A percentile compares a stretch with the other conserved stretches of the same genome.
phyloP scores from a whole-genome alignment of 1,140 invertebrate species.

The Dermatophagoides farinae region DNA sequence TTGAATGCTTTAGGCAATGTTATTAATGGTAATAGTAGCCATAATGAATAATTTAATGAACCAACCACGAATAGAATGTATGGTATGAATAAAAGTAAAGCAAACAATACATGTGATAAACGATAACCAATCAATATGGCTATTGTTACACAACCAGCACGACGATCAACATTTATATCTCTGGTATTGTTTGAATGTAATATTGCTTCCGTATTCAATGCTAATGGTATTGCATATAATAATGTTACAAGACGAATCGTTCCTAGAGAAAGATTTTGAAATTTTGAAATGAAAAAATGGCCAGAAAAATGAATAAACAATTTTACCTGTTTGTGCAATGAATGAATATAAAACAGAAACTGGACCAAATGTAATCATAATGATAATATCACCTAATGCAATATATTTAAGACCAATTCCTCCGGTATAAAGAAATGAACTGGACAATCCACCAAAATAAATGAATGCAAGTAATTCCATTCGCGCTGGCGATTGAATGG shows the following conservation, averaged over 20 bases:
- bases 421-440: conserved; percentile 71
- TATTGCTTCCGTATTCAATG: conserved; percentile 82
- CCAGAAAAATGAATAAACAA: background rate
- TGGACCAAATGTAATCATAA: conserved; percentile 79
- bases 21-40: conserved; percentile 67
- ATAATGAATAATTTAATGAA: conserved; percentile 49
- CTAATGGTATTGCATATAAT: conserved; percentile 76
- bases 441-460: conserved; percentile 85
- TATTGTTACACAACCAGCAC: conserved; percentile 69
- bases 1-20: conserved; percentile 68
- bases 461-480: conserved; percentile 82
- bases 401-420: conserved; percentile 87
- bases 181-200: conserved; percentile 83
- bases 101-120: conserved; percentile 71
- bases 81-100: conserved; percentile 68
- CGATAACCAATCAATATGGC: conserved; percentile 79
- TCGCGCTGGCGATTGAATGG: conserved; percentile 57
- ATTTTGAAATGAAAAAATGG: background rate
- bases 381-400: conserved; percentile 65
- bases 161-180: conserved; percentile 60
- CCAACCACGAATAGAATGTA: conserved; percentile 70
- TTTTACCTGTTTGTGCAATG: conserved; percentile 62
- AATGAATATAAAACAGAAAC: conserved; percentile 84
- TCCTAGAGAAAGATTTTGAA: background rate
- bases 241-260: conserved; percentile 55